Conservation (phyloP, 2,113 vertebrate species). For the Osmerus eperlanus region DNA sequence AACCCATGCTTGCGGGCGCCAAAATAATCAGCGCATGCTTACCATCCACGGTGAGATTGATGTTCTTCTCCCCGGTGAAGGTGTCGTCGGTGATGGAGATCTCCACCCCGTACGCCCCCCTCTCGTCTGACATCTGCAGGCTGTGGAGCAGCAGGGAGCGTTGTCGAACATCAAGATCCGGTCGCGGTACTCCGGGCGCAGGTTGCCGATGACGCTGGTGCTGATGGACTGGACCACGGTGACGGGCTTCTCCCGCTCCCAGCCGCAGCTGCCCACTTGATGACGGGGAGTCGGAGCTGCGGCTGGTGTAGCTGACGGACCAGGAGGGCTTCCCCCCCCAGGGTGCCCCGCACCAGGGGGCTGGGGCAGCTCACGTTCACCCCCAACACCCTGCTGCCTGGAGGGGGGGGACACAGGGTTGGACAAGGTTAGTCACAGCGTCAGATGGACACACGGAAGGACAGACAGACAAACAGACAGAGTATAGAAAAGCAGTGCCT, state of each 20-base stretch:
- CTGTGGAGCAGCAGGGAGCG: slow-evolving; percentile 87
- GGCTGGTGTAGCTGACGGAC: slow-evolving; percentile 91
- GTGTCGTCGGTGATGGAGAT: slow-evolving; percentile 97
- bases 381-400: slow-evolving; percentile 75
- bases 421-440: background rate
- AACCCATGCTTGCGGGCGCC: background rate
- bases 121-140: slow-evolving; percentile 86
- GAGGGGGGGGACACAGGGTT: background rate
- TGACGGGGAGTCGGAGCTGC: slow-evolving; percentile 86
- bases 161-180: slow-evolving; percentile 91
- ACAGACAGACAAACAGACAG: too few species aligned
- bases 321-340: slow-evolving; percentile 86
- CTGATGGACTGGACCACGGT: slow-evolving; percentile 96
- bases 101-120: slow-evolving; percentile 91
- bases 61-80: slow-evolving; percentile 89
- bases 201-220: slow-evolving; percentile 90
- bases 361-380: slow-evolving; percentile 91
- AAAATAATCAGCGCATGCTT: slow-evolving; percentile 29
- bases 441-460: too few species aligned
- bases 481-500: too few species aligned
- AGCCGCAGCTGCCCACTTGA: slow-evolving; percentile 96
- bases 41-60: slow-evolving; percentile 95
- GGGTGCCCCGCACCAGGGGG: slow-evolving; percentile 80
- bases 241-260: slow-evolving; percentile 80
- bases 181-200: slow-evolving; percentile 86